Percentiles rank a stretch among this genome's conserved stretches.
phyloP scores from a whole-genome alignment of 2,888 invertebrate genomes.

The Caenorhabditis sp. region DNA sequence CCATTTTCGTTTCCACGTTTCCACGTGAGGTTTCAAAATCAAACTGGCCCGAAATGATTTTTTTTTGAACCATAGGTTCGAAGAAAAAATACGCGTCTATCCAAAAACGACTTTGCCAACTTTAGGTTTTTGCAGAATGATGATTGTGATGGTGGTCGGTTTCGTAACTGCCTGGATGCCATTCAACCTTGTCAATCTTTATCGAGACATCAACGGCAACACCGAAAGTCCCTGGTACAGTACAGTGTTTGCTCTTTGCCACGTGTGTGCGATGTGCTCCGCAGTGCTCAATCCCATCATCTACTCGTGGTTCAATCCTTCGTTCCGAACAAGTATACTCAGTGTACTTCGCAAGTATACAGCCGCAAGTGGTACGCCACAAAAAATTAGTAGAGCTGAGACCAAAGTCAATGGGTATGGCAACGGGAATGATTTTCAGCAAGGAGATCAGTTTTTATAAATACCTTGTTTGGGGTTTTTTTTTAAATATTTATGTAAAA shows the following conservation, averaged over 20 bases:
- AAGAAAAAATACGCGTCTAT: too few relatives aligned
- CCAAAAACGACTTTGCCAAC: too few relatives aligned
- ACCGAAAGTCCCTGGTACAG: constrained; percentile 42
- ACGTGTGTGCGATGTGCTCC: constrained; percentile 66
- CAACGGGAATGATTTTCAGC: neutral
- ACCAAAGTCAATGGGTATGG: neutral
- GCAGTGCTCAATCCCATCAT: constrained; percentile 67
- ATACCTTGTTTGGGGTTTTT: neutral
- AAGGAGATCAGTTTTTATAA: neutral
- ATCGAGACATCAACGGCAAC: constrained; percentile 59
- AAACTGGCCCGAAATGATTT: too few relatives aligned
- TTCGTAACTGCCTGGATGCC: constrained; percentile 69
- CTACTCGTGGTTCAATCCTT: constrained; percentile 68
- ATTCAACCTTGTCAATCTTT: constrained; percentile 65
- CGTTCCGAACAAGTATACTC: constrained; percentile 54
- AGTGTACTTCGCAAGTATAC: neutral
- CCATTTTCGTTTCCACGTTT: too few relatives aligned
- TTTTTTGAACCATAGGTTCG: too few relatives aligned
- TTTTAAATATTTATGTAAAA: too few relatives aligned
- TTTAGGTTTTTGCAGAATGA: constrained; percentile 59
- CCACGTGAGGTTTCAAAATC: too few relatives aligned
- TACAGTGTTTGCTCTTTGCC: constrained; percentile 62
- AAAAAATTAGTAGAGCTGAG: constrained; percentile 19
- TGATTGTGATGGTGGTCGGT: constrained; percentile 67
- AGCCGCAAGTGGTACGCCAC: too few relatives aligned